phyloP scores from a whole-genome alignment of 2,888 invertebrate genomes.

The Malthinus flaveolus region DNA sequence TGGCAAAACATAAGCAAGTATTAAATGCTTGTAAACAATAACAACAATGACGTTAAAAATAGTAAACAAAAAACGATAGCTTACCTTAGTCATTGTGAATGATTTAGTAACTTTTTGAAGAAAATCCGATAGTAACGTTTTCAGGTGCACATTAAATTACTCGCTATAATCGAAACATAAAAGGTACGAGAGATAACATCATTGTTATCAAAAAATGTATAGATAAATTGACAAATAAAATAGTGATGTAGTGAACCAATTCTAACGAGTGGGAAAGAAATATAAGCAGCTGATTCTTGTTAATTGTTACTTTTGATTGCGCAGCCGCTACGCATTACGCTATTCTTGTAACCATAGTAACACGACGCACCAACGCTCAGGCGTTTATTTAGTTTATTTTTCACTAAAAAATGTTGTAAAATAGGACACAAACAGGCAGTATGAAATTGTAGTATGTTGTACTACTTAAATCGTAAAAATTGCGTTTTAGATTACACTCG shows the following conservation, averaged over 20 bases:
- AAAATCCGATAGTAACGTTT: conserved; percentile 1
- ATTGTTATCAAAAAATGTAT: conserved; percentile 20
- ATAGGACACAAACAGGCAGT: no score
- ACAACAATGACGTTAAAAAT: neutral
- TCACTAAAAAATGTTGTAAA: no score
- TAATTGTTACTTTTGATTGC: neutral
- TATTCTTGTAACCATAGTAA: conserved; percentile 8
- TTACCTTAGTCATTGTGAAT: conserved; percentile 10
- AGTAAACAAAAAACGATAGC: neutral
- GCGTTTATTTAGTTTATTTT: no score
- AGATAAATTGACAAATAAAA: conserved; percentile 14
- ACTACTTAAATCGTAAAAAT: no score
- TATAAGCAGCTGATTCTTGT: conserved; percentile 10
- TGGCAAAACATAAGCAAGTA: no score
- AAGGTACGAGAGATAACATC: conserved; percentile 17
- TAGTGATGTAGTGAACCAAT: conserved; percentile 8
- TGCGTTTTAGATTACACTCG: no score
- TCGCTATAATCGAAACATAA: conserved; percentile 13
- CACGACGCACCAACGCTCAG: neutral
- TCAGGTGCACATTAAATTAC: conserved; percentile 9
- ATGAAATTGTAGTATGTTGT: no score
- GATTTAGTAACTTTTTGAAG: neutral
- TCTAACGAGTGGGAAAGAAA: conserved; percentile 12
- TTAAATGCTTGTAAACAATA: no score
- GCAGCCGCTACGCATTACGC: neutral